Percentiles rank a stretch among this genome's conserved stretches.
Conservation (phyloP, 2,797 vertebrate species). For the Crenuchus spilurus region DNA sequence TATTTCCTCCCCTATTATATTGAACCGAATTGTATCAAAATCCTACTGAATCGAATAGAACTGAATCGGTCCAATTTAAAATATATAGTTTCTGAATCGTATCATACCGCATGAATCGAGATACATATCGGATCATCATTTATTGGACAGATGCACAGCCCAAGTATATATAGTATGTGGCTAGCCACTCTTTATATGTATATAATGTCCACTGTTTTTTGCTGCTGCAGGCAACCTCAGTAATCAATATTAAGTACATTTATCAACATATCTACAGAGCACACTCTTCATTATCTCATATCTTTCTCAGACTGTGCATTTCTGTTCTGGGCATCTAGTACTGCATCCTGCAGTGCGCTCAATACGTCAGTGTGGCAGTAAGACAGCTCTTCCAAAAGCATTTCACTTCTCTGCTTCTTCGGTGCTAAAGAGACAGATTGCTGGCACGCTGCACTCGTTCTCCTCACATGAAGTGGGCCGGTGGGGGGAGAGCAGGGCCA, state of each 20-base stretch:
- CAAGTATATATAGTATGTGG: neutral
- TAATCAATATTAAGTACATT: neutral
- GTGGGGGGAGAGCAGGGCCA: slow-evolving; percentile 32
- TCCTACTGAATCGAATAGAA: too few relatives aligned
- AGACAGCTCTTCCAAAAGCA: slow-evolving; percentile 32
- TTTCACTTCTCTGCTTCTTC: slow-evolving; percentile 26
- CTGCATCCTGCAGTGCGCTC: slow-evolving; percentile 31
- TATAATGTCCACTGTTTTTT: neutral
- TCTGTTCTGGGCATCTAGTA: slow-evolving; percentile 38
- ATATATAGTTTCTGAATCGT: too few relatives aligned
- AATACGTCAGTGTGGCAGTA: slow-evolving; percentile 42
- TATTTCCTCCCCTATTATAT: too few relatives aligned
- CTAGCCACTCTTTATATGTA: neutral
- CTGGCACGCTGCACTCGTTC: slow-evolving; percentile 31
- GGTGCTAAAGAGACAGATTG: slow-evolving; percentile 54
- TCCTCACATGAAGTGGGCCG: slow-evolving; percentile 40
- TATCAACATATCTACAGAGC: slow-evolving; percentile 14
- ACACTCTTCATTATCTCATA: slow-evolving; percentile 22
- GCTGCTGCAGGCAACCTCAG: neutral
- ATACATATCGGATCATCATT: too few relatives aligned
- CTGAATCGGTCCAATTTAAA: too few relatives aligned
- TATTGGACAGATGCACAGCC: too few relatives aligned
- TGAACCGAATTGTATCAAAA: too few relatives aligned
- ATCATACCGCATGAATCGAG: too few relatives aligned
- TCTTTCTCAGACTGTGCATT: slow-evolving; percentile 36